phyloP scores from a whole-genome alignment of 2,888 invertebrate genomes.

The Andrena bicolor region DNA sequence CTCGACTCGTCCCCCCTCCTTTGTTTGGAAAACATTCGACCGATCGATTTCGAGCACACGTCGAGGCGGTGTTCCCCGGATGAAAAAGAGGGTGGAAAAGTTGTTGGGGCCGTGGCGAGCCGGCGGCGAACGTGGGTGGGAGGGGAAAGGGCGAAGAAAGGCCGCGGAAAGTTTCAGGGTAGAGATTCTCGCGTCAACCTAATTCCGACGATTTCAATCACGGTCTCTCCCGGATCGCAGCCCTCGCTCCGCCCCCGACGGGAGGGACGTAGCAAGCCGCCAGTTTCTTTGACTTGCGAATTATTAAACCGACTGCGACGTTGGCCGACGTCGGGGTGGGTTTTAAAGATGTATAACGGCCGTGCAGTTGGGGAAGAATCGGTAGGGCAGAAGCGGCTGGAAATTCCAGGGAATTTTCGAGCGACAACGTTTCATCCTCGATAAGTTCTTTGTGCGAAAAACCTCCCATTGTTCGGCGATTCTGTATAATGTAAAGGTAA shows the following conservation, averaged over 20 bases:
- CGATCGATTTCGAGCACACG: slow-evolving; percentile 35
- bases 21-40: slow-evolving; percentile 23
- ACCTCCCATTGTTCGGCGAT: slow-evolving; percentile 21
- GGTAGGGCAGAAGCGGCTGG: background rate
- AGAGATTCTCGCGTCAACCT: slow-evolving; percentile 43
- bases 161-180: slow-evolving; percentile 18
- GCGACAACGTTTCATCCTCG: slow-evolving; percentile 38
- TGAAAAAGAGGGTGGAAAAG: slow-evolving; percentile 15
- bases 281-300: slow-evolving; percentile 53
- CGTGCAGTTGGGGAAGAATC: slow-evolving; percentile 21
- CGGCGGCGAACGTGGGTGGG: background rate
- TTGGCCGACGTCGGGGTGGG: slow-evolving; percentile 22
- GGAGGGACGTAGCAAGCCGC: background rate
- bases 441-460: slow-evolving; percentile 25
- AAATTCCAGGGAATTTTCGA: slow-evolving; percentile 39
- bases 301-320: slow-evolving; percentile 50
- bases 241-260: background rate
- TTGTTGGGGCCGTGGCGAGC: slow-evolving; percentile 13
- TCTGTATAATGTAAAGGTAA: background rate
- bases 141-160: background rate
- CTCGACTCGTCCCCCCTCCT: background rate
- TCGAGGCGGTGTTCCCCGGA: background rate
- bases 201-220: slow-evolving; percentile 58
- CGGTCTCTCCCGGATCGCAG: slow-evolving; percentile 11
- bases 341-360: slow-evolving; percentile 51